Conservation (phyloP, 2,113 vertebrate species). For the Coptodon bakossiorum region DNA sequence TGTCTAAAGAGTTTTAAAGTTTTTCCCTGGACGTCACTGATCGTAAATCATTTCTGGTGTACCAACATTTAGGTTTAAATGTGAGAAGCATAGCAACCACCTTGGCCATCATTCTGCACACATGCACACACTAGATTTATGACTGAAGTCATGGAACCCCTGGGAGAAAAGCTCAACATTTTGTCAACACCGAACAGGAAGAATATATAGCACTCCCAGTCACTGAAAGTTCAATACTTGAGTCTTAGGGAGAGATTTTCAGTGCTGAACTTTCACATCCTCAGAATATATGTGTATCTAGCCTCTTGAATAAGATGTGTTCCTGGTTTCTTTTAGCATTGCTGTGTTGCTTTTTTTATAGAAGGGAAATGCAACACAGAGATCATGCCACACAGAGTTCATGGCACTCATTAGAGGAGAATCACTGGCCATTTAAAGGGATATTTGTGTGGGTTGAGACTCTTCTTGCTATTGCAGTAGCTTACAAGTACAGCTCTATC, state of each 20-base stretch:
- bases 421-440: conserved; percentile 21
- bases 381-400: conserved; percentile 38
- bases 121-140: conserved; percentile 27
- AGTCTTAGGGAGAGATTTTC: background rate
- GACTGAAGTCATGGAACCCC: background rate
- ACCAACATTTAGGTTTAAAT: conserved; percentile 28
- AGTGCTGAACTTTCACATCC: background rate
- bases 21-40: background rate
- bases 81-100: conserved; percentile 10
- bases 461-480: background rate
- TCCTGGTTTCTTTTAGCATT: conserved; percentile 67
- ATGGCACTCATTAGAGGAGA: conserved; percentile 43
- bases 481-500: conserved; percentile 7
- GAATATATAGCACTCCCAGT: conserved; percentile 45
- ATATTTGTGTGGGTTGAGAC: conserved; percentile 36
- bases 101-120: conserved; percentile 5
- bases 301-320: conserved; percentile 59
- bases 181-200: conserved; percentile 66
- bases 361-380: conserved; percentile 3
- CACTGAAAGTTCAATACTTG: background rate
- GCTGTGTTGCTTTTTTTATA: conserved; percentile 69
- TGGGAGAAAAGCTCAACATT: conserved; percentile 61
- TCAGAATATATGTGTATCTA: conserved; percentile 5
- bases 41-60: conserved; percentile 36
- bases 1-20: background rate